Evolutionary conservation across 1,140 invertebrate species (phyloP), one percentile per base, ranked within the genome.

Genomic region (Homarus americanus): DNA sequence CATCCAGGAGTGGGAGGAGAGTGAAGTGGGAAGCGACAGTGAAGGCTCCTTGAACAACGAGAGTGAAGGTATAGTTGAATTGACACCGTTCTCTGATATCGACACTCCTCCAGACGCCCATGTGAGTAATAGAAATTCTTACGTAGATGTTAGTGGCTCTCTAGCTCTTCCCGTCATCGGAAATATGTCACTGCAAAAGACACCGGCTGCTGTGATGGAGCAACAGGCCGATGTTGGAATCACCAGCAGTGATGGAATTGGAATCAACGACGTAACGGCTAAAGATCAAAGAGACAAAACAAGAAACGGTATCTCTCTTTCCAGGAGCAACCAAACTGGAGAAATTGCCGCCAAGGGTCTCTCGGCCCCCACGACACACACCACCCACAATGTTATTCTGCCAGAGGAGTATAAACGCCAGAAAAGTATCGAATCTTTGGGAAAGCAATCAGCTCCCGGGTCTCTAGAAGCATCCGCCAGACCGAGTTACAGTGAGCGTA

Each of bases 51-150:
- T 66, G 58, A 88, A 88, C 76, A 41, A 88, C 58, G 44, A 44
- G 32, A 80, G 76, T 88, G 58, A 49, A 79, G 58, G 32, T 32
- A 17, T 12, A 41, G 63, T 38, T n/a, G 83, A 86, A 41, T n/a
- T 53, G 83, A 76, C 83, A 73, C 83, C 72, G 38, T 53, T 73
- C 83, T 86, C 83, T 20, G 83, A 63, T 86, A 82, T 36, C 80
- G 73, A 78, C 34, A 76, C 80, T 84, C 58, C 88, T 32, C 15
- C 4, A 9, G 44, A 38, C 44, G 53, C 32, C 79, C 66, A 75
- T n/a, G 73, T 40, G 53, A 80, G 86, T 82, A 80, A 88, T 88
- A 76, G 38, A 88, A 79, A 80, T 88, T 88, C 86, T 88, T 88
- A 80, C 86, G 36, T 24, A 38, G 58, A 40, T 36, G 76, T 44